Evolutionary conservation across 2,888 invertebrate species (phyloP), one percentile per base, ranked within the genome.

Genomic region (Oeneis ivallda): DNA sequence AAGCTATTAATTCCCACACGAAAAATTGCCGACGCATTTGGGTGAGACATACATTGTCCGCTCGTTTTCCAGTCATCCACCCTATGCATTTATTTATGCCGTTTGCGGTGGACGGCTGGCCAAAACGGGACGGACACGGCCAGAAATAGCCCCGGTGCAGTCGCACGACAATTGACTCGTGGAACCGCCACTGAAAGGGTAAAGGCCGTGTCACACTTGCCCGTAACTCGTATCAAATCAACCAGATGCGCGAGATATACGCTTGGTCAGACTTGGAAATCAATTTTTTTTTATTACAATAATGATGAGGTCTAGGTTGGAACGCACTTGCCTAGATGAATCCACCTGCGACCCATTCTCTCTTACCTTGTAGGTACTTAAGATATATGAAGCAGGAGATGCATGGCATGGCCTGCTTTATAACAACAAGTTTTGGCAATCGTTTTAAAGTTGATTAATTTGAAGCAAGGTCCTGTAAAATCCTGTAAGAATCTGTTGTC

Each of bases 151-250:
- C 65, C 71, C 71, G 72, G 72, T 76, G 68, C 75, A 78, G 76
- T 81, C 80, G 77, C 78, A 78, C 76, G 79, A 78, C 79, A 79
- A 78, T 82, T 78, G 75, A 76, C 74, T 76, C 75, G 74, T 75
- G 76, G 74, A 76, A 75, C 73, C 71, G 74, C 65, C 67, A 56
- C 69, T 62, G 56, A 66, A 68, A 67, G 69, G 65, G 60, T 70
- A 66, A 71, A 64, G 69, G 65, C 62, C 60, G 39, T 7, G 39
- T 1, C 17, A 56, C 56, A 56, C 13, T 2, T 10, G 34, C 5
- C 8, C 7, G 15, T 15, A 15, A 15, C 49, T 19, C 11, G 11
- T 50, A 26, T 19, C 17, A 26, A 50, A 50, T 26, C 11, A 6
- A 11, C 19, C 2, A 45, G 15, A 11, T 34, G 26, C 4, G 26